phyloP scores from a whole-genome alignment of 2,888 invertebrate species.

The Steromphala cineraria region DNA sequence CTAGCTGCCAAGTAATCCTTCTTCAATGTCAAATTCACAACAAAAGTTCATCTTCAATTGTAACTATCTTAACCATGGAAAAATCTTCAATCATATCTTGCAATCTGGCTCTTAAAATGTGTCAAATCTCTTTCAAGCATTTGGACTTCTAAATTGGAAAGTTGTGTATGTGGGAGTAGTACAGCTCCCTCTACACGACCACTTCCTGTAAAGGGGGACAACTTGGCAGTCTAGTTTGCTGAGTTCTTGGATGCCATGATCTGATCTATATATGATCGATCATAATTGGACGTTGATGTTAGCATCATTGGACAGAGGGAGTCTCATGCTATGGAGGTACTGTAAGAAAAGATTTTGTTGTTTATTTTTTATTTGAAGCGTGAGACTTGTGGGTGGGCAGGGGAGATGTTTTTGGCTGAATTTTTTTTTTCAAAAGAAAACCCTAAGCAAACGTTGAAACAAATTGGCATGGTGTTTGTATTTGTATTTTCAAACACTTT shows the following conservation, averaged over 20 bases:
- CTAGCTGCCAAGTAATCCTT: not conserved
- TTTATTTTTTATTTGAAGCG: conserved; percentile 10
- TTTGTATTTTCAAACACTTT: too few relatives aligned
- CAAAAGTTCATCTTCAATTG: not conserved
- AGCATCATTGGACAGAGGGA: conserved; percentile 10
- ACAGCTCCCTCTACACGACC: too few relatives aligned
- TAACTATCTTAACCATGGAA: not conserved
- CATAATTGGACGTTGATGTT: conserved; percentile 7
- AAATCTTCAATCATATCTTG: not conserved
- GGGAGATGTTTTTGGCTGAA: not conserved
- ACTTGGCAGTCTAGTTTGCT: conserved; percentile 17
- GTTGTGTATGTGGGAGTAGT: too few relatives aligned
- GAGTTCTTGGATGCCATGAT: conserved; percentile 20
- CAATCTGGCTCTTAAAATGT: not conserved
- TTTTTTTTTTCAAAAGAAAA: too few relatives aligned
- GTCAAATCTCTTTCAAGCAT: not conserved
- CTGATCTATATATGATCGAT: not conserved
- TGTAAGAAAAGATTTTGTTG: conserved; percentile 16
- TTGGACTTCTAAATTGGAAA: too few relatives aligned
- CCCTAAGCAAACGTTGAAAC: too few relatives aligned
- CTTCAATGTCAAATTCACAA: too few relatives aligned
- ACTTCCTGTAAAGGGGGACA: not conserved
- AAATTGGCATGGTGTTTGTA: too few relatives aligned
- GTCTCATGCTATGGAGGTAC: conserved; percentile 17
- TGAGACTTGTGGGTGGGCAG: conserved; percentile 2